These are phyloP conservation scores for Penelope pileata DNA, from an alignment of 2,113 vertebrate species.

Conservation along the genomic window DNA sequence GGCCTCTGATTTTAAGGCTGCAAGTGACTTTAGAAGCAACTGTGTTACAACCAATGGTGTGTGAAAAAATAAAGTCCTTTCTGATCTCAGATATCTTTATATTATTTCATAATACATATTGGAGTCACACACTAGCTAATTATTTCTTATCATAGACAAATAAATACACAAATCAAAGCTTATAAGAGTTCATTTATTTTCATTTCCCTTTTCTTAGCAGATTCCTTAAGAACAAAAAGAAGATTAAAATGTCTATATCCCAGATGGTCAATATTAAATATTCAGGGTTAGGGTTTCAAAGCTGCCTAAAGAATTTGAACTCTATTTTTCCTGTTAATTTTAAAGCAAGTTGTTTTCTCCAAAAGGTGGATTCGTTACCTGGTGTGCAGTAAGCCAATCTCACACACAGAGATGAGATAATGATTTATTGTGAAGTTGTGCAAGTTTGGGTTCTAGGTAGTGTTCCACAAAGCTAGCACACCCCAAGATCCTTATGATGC, in stretches of 20 bases:
- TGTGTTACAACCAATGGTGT: neutral
- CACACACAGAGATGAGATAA: too few species aligned
- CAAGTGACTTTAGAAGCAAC: neutral
- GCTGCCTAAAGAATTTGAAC: neutral
- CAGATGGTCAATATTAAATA: neutral
- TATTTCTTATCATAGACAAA: neutral
- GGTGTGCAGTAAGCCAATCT: too few species aligned
- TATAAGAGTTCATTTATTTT: neutral
- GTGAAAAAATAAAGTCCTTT: neutral
- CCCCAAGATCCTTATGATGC: neutral
- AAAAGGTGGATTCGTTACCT: too few species aligned
- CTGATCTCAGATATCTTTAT: neutral
- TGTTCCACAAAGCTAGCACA: neutral
- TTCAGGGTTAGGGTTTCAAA: neutral
- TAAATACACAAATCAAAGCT: neutral
- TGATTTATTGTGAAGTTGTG: neutral
- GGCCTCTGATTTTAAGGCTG: constrained; percentile 7
- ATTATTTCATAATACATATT: neutral
- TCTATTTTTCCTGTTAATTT: neutral
- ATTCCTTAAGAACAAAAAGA: neutral
- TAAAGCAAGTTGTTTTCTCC: neutral
- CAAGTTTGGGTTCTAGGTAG: neutral
- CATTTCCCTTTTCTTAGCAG: neutral
- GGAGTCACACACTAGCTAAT: neutral
- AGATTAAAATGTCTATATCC: neutral